Evolutionary conservation across 2,888 invertebrate species (phyloP).

Genomic region (Epistrophe eligans): DNA sequence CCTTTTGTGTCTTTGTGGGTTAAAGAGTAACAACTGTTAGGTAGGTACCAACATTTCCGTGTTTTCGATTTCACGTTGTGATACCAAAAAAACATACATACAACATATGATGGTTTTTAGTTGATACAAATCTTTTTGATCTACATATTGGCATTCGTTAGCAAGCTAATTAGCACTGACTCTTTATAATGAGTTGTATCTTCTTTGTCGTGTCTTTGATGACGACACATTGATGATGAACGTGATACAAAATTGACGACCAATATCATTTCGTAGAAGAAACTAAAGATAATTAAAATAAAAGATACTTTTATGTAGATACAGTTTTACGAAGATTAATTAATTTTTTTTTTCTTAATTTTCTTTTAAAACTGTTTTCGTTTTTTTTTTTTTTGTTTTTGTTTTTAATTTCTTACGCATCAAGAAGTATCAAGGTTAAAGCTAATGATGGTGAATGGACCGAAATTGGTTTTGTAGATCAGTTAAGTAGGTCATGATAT

Average conservation of each 20-base stretch:
- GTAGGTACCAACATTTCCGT: constrained; percentile 10
- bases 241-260: background rate
- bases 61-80: constrained; percentile 18
- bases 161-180: background rate
- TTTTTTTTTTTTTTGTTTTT: background rate
- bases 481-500: constrained; percentile 26
- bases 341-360: background rate
- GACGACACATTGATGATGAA: background rate
- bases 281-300: background rate
- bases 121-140: background rate
- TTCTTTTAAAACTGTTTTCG: background rate
- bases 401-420: background rate
- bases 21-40: constrained; percentile 34
- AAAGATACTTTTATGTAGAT: background rate
- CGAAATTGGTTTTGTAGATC: constrained; percentile 21
- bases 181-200: background rate
- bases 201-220: background rate
- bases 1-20: constrained; percentile 41
- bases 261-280: background rate
- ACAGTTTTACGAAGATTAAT: constrained; percentile 1
- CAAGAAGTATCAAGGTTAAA: constrained; percentile 14
- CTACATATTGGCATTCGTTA: constrained; percentile 1
- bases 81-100: background rate
- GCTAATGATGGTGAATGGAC: constrained; percentile 29
- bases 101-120: background rate